Evolutionary conservation across 1,140 invertebrate genomes (phyloP), one percentile per base, ranked within the genome.

Genomic region (Penaeus indicus): DNA sequence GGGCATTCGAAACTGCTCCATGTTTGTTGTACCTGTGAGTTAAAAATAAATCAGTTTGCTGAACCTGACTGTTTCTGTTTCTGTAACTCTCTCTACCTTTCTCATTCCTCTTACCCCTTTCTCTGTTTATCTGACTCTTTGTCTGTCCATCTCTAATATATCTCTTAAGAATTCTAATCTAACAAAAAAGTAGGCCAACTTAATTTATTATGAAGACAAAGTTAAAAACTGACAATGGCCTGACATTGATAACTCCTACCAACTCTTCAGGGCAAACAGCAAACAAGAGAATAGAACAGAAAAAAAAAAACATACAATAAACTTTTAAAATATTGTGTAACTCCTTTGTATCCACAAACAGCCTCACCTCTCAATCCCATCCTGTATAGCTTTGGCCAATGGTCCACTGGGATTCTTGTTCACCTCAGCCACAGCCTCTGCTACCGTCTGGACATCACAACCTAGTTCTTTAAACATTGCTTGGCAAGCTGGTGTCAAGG

Each of bases 1-100:
- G 96, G 79, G 98, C 97, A 93, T 97, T 96, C 11, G 97, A 98
- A 86, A 96, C 95, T 60, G 97, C 95, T 89, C 95, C 94, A 83
- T 94, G 93, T 93, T 98, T 98, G 60, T 90, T 90, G 85, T 90
- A 90, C 60, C 90, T 90, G 64, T 19, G 5, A 54, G 16, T 54
- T 13, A 42, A 42, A 54, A 54, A 54, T 1, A 54, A 13, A 54
- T 54, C 54, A 13, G 54, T 54, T 1, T 54, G 54, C 54, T 54
- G 16, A 16, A 54, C 4, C 54, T 54, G 1, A 42, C 38, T 42
- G 1, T 42, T 42, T 42, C 38, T 13, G 10, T 54, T 54, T 54
- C 54, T 54, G 10, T 54, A 1, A 13, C 54, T 54, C 16, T 54
- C 10, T 54, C 54, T 54, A 1, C 1, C 54, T 54, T 11, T 54